Base-by-base conservation (phyloP, 2,797 vertebrate species). In the Falco biarmicus region DNA sequence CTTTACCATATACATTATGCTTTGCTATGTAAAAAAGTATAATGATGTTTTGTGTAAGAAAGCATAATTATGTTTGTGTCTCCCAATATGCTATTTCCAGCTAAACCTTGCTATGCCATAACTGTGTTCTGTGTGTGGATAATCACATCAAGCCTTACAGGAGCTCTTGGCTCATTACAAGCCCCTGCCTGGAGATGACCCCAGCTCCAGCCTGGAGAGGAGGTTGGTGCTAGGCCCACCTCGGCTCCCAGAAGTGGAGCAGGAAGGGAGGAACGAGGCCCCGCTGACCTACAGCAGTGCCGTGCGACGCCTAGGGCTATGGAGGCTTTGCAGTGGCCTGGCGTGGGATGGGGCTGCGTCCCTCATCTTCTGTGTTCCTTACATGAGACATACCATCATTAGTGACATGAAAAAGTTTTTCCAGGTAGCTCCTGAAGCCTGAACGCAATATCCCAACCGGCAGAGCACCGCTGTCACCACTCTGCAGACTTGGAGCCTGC, bases 121-220 rank as follows among this genome's bases (percentile, higher is more conserved):
- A 65, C 69, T 43, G 65, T 37, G 15, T 11, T 73, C 70, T 91
- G 47, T 47, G 24, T 68, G 32, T 41, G 45, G 51, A 87, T 71
- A 95, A 93, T 81, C 64, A 57, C 15, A 32, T 22, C 25, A 71
- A 82, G 34, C 37, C 64, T 74, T 69, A 59, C 24, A 65, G 95
- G 93, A 91, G 34, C 82, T 79, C 79, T 37, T 80, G 47, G 22
- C 56, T 86, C 43, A 50, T 90, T 76, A 74, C 79, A 87, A 95
- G 26, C 31, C n/a, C 34, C 25, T 64, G 22, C 19, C 60, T 77
- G 60, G 51, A 84, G 37, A 56, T 10, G 50, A 53, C 73, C 16
- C 20, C 69, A 59, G 90, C 50, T 66, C 41, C 0, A 1, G 2
- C 18, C 26, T 45, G 60, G 39, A 69, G 31, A 19, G 65, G 5